Evolutionary conservation across 2,888 invertebrate species (phyloP).

Genomic region (Carpatolechia fugitivella): DNA sequence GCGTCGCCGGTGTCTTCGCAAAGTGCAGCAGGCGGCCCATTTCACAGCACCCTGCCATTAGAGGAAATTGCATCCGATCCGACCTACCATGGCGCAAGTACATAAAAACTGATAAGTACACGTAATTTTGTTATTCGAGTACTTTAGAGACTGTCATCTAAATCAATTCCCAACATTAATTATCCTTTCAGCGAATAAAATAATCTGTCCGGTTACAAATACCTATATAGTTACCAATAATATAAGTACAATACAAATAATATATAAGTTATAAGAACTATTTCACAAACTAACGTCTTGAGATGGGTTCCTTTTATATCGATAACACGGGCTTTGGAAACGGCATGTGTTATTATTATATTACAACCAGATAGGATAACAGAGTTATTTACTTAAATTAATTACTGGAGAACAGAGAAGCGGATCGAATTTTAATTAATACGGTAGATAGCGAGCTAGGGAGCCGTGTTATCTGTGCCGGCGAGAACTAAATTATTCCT

Average conservation of each 20-base stretch:
- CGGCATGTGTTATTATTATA: background rate
- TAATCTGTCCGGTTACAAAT: too few relatives aligned
- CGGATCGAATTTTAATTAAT: constrained; percentile 59
- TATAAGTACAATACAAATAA: too few relatives aligned
- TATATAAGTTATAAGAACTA: too few relatives aligned
- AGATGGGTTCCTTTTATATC: background rate
- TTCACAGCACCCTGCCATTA: constrained; percentile 31
- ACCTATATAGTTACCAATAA: too few relatives aligned
- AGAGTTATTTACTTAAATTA: constrained; percentile 26
- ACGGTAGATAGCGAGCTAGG: constrained; percentile 48
- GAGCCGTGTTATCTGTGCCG: constrained; percentile 41
- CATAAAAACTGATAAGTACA: background rate
- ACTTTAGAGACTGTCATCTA: background rate
- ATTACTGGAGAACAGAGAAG: constrained; percentile 35
- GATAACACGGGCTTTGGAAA: background rate
- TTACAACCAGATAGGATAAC: constrained; percentile 16
- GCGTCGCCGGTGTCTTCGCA: constrained; percentile 30
- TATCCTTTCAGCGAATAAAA: too few relatives aligned
- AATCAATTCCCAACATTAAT: background rate
- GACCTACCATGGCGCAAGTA: constrained; percentile 11
- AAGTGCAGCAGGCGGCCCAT: constrained; percentile 18
- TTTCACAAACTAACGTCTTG: too few relatives aligned
- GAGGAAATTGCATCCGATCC: constrained; percentile 37
- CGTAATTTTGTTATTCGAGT: background rate
- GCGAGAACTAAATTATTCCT: constrained; percentile 51